Base-by-base conservation (phyloP, 2,888 invertebrate genomes). In the Copidosoma aretas region DNA sequence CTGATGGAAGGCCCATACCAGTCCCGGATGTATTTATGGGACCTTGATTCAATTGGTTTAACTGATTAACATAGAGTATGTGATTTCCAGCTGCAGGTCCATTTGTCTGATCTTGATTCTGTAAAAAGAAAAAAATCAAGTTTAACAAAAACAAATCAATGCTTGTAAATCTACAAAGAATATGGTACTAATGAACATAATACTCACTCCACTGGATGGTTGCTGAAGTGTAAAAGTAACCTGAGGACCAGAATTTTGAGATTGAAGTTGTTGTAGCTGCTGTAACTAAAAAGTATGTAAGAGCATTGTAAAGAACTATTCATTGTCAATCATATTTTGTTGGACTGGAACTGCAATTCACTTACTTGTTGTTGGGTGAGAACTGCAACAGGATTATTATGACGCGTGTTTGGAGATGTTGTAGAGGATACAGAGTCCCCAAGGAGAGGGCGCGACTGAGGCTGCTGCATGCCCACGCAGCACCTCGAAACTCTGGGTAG, bases 381-480 rank as follows among this genome's bases (percentile, higher is more conserved):
- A 68, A 84, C 82, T 73, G 83, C 79, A 76, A 84, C 83, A 64
- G 83, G 79, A 77, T 78, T 81, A 75, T 81, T 82, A 73, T 82
- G 81, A 74, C 82, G 81, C 73, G 82, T 77, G 77, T 78, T 81
- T 78, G 82, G 83, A 82, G 83, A 81, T 81, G 83, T 82, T 81
- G 83, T 82, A 81, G 83, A 83, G 83, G 83, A 83, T 83, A 82
- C 83, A 78, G 83, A 84, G 82, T 83, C 83, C 83, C 83, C 83
- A 79, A 83, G 82, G 78, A 84, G 83, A 82, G 83, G 83, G 83
- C 83, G 83, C 81, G 83, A 82, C 83, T 84, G 83, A 82, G 83
- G 83, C 82, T 84, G 83, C 83, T 84, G 83, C 83, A 84, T 84
- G 82, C 83, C 83, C 83, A 83, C 81, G 83, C 83, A 84, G 83